Percentiles rank a stretch among this genome's conserved stretches.
Evolutionary conservation across 2,797 vertebrate species (phyloP).

Genomic region (Epinephelus awoara): DNA sequence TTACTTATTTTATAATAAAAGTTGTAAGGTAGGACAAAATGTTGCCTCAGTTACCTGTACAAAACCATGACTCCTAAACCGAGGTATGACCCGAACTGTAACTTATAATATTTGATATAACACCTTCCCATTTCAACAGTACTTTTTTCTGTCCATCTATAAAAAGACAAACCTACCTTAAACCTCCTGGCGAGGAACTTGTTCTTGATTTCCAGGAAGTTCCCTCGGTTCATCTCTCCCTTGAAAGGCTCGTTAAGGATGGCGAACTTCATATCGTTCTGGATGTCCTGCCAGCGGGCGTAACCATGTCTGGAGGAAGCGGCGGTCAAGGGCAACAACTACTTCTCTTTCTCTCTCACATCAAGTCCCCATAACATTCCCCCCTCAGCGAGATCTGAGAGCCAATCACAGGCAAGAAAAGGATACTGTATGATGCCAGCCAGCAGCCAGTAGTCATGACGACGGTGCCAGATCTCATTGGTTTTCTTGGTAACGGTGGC

Average conservation of each 20-base stretch:
- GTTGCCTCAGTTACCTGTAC: no score
- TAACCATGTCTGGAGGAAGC: conserved; percentile 91
- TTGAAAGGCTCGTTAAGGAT: conserved; percentile 99
- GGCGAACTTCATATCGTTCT: conserved; percentile 96
- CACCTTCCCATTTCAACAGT: no score
- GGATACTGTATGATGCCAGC: conserved; percentile 99
- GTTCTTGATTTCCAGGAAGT: conserved; percentile 99
- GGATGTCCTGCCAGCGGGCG: conserved; percentile 99
- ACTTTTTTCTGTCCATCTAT: no score
- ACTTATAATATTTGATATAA: no score
- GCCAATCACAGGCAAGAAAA: conserved; percentile 68
- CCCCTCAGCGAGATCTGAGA: no score
- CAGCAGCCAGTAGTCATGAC: conserved; percentile 98
- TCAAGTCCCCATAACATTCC: background rate
- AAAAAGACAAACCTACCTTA: conserved; percentile 85
- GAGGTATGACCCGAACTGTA: no score
- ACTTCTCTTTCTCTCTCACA: no score
- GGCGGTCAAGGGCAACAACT: conserved; percentile 43
- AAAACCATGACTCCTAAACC: no score
- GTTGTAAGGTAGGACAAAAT: no score
- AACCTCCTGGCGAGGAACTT: conserved; percentile 98
- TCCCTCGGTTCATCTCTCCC: conserved; percentile 97
- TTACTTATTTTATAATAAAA: no score
- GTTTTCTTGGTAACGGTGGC: conserved; percentile 99
- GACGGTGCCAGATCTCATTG: conserved; percentile 98